phyloP scores from a whole-genome alignment of 2,797 vertebrate species.

The Mallotus villosus region DNA sequence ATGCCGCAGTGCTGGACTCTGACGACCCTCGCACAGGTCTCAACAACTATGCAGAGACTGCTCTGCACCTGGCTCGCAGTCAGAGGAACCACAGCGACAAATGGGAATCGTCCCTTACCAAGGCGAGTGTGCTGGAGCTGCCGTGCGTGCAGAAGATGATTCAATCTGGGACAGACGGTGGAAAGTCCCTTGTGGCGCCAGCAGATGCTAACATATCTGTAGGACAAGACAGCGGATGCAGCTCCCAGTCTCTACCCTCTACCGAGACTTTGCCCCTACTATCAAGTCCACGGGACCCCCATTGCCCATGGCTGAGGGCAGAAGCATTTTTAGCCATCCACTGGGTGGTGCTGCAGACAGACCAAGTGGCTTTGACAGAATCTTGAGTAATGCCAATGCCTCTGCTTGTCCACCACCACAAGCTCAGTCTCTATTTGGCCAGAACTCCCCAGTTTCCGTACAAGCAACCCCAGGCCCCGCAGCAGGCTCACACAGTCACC shows the following conservation, averaged over 20 bases:
- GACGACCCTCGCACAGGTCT: constrained; percentile 83
- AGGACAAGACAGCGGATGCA: constrained; percentile 65
- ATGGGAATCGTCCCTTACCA: constrained; percentile 89
- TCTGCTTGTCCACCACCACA: constrained; percentile 33
- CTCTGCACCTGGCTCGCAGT: constrained; percentile 85
- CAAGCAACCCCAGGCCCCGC: constrained; percentile 31
- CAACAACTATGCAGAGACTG: constrained; percentile 91
- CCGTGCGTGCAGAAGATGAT: constrained; percentile 82
- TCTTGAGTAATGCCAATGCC: constrained; percentile 23
- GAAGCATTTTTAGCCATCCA: constrained; percentile 15
- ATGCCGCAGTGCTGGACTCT: constrained; percentile 88
- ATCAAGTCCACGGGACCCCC: constrained; percentile 42
- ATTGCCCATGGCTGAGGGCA: constrained; percentile 44
- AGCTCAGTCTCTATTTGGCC: constrained; percentile 68
- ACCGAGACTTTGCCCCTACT: constrained; percentile 36
- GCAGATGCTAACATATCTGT: constrained; percentile 68
- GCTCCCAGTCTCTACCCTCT: constrained; percentile 37
- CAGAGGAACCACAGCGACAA: constrained; percentile 87
- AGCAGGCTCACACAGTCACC: constrained; percentile 50
- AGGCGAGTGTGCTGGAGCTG: constrained; percentile 79
- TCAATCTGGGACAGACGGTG: constrained; percentile 51
- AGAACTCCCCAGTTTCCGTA: constrained; percentile 44
- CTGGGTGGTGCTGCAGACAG: constrained; percentile 33
- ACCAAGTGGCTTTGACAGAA: constrained; percentile 35
- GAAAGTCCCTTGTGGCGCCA: constrained; percentile 63